Evolutionary conservation across 2,797 vertebrate species (phyloP), one percentile per base, ranked within the genome.

Genomic region (Falco concolor): DNA sequence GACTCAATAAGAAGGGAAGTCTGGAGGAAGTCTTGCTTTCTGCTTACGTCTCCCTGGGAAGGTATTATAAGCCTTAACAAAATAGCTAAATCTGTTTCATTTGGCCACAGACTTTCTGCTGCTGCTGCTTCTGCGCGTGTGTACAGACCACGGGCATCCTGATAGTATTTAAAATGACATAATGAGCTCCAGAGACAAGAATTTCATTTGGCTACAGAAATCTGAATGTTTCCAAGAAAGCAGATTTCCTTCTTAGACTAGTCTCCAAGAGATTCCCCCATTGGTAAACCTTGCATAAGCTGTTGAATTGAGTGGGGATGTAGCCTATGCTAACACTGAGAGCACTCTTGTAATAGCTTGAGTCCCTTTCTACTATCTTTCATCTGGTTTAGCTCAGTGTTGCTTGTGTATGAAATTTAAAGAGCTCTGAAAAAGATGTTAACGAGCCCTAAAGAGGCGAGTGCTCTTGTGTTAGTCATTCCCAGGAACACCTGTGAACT

Each of bases 341-440:
- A 79, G 22, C 59, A 49, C 91, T 90, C 91, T 45, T 49, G 34
- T 12, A 91, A 78, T 5, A 93, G 84, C 88, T 95, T 15, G 1
- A 92, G 83, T 83, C 84, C 87, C 77, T 87, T 79, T 52, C 81
- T 89, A 32, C 85, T 50, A 22, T 57, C 93, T 85, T 89, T 93
- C 84, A 85, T 80, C 81, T 57, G 72, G 45, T 74, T 90, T 52
- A 96, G 65, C 89, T 96, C 78, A 38, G 34, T 84, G 18, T 60
- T 95, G 85, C 78, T 76, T 63, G 50, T 93, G 91, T 96, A 96
- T 45, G 56, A 94, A 97, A 96, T 93, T 84, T 94, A 94, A 97
- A 97, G 92, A 96, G 83, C 93, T 94, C 89, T 97, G 90, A 84
- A 95, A 97, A 97, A 93, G 93, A 96, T 87, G 84, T 93, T 95